phyloP scores from a whole-genome alignment of 1,140 invertebrate species.

The Drosophila rufa region DNA sequence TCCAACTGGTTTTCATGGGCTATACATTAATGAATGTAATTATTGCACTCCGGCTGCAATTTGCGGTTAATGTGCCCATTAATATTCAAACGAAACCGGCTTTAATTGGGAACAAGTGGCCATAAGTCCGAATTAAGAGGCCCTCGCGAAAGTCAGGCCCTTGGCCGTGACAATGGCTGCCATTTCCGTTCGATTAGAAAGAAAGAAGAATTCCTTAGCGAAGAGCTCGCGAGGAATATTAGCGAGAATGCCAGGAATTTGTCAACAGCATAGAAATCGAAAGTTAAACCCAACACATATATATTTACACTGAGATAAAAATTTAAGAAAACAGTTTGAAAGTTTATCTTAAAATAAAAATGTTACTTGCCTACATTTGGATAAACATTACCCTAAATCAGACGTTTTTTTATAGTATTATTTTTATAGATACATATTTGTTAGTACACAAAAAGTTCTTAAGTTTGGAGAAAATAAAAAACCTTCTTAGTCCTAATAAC shows the following conservation, averaged over 20 bases:
- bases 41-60: slow-evolving; percentile 34
- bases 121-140: slow-evolving; percentile 34
- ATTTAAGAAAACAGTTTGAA: too few species aligned
- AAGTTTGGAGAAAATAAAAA: too few species aligned
- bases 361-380: too few species aligned
- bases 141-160: slow-evolving; percentile 1
- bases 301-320: not conserved
- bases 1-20: not conserved
- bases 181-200: slow-evolving; percentile 28
- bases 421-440: too few species aligned
- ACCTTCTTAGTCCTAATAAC: not conserved
- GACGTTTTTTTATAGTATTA: too few species aligned
- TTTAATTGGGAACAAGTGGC: slow-evolving; percentile 29
- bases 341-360: too few species aligned
- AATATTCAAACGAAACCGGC: slow-evolving; percentile 37
- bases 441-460: too few species aligned
- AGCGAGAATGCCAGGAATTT: slow-evolving; percentile 71
- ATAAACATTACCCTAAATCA: too few species aligned
- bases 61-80: slow-evolving; percentile 41
- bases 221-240: slow-evolving; percentile 48
- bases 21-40: slow-evolving; percentile 33
- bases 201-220: slow-evolving; percentile 20
- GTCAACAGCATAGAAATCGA: slow-evolving; percentile 67
- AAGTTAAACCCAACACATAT: slow-evolving; percentile 47
- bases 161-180: slow-evolving; percentile 36